Evolutionary conservation across 1,140 invertebrate species (phyloP).

Genomic region (Ceratosolen fusciceps): DNA sequence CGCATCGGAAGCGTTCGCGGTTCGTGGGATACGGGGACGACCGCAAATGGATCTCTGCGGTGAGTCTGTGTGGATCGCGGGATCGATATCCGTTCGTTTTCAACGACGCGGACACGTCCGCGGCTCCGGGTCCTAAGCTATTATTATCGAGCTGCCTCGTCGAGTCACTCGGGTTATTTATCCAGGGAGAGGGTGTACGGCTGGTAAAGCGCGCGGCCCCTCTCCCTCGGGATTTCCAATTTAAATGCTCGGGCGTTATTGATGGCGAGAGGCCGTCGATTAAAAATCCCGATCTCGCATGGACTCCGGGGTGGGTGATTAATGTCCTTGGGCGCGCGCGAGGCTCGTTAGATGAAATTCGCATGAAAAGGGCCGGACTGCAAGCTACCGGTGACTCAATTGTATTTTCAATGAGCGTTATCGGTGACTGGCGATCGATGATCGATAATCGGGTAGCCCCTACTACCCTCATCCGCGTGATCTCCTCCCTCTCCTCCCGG

Average conservation of each 20-base stretch:
- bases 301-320: neutral
- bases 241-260: neutral
- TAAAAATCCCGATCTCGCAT: neutral
- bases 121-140: neutral
- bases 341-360: neutral
- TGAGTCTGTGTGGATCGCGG: neutral
- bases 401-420: neutral
- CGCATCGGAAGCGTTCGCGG: neutral
- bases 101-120: neutral
- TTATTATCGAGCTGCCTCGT: neutral
- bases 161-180: neutral
- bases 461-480: neutral
- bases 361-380: neutral
- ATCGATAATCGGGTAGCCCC: neutral
- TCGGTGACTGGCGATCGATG: neutral
- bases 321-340: neutral
- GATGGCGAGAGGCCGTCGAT: neutral
- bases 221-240: neutral
- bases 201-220: neutral
- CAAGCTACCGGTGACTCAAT: neutral
- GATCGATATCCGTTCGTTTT: constrained; percentile 3
- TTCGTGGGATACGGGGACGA: neutral
- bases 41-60: neutral
- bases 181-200: neutral
- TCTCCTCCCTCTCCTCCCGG: too few relatives aligned